Percentiles rank a stretch among this genome's conserved stretches.
These are phyloP conservation scores for Leptobrachium leishanense DNA, from an alignment of 2,113 vertebrate species.

Conservation along the genomic window DNA sequence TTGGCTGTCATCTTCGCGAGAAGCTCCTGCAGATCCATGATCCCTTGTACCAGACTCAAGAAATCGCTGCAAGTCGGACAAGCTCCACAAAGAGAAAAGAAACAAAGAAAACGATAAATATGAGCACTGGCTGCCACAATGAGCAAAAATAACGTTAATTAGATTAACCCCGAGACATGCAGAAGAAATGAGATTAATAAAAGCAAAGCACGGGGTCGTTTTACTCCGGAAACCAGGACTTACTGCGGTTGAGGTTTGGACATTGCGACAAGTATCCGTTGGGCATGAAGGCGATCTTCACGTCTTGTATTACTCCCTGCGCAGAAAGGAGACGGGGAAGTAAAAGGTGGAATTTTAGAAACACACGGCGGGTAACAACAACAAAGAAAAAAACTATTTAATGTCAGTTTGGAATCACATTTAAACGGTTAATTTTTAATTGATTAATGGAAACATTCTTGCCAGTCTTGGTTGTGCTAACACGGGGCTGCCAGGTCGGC, in stretches of 20 bases:
- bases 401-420: too few species aligned
- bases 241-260: conserved; percentile 97
- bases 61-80: conserved; percentile 98
- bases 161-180: too few species aligned
- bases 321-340: conserved; percentile 60
- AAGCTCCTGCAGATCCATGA: conserved; percentile 97
- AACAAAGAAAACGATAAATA: neutral
- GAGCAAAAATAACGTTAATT: too few species aligned
- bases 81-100: conserved; percentile 76
- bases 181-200: too few species aligned
- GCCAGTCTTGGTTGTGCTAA: too few species aligned
- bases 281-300: conserved; percentile 87
- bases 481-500: too few species aligned
- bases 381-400: neutral
- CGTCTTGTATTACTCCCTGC: conserved; percentile 90
- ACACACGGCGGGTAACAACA: neutral
- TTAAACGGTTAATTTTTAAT: too few species aligned
- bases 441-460: too few species aligned
- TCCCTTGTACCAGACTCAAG: conserved; percentile 94
- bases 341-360: neutral
- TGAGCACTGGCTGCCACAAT: too few species aligned
- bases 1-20: conserved; percentile 97
- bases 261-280: conserved; percentile 92
- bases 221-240: conserved; percentile 58
- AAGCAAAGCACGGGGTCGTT: too few species aligned